A percentile compares a stretch with the other conserved stretches of the same genome.
Conservation (phyloP, 2,797 vertebrate genomes). For the Vespertilio murinus region DNA sequence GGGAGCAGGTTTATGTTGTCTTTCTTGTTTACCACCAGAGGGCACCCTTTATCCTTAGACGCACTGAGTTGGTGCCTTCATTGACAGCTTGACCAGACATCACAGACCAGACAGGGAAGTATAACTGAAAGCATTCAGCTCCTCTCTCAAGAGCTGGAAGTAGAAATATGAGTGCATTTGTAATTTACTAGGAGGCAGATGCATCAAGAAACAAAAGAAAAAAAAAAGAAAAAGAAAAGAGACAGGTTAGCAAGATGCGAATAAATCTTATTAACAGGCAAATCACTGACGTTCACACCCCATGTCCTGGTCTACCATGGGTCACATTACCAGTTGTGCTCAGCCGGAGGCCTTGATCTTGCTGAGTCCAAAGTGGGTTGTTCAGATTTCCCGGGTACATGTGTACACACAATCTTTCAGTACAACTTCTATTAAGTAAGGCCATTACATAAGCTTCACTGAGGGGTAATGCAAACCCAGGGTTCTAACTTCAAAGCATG, state of each 20-base stretch:
- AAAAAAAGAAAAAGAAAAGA: not conserved
- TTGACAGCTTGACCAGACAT: not conserved
- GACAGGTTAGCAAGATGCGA: not conserved
- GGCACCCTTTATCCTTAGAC: not conserved
- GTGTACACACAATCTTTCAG: not conserved
- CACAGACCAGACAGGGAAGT: not conserved
- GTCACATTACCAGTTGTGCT: not conserved
- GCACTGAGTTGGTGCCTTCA: not conserved
- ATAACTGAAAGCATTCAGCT: not conserved
- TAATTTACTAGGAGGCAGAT: not conserved
- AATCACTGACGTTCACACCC: not conserved
- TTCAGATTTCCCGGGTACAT: not conserved
- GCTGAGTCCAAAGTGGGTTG: not conserved
- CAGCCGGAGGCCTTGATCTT: not conserved
- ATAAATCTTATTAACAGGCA: not conserved
- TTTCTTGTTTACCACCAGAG: not conserved
- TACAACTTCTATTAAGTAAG: not conserved
- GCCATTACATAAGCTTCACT: not conserved
- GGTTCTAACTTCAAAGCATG: not conserved
- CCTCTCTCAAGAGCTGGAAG: not conserved
- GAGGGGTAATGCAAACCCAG: not conserved
- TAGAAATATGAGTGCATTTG: not conserved
- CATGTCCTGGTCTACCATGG: fast-evolving
- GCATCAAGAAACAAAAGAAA: not conserved
- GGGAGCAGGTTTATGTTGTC: too few relatives aligned